Base-by-base conservation (phyloP, 1,140 invertebrate genomes). In the Brachionus plicatilis region DNA sequence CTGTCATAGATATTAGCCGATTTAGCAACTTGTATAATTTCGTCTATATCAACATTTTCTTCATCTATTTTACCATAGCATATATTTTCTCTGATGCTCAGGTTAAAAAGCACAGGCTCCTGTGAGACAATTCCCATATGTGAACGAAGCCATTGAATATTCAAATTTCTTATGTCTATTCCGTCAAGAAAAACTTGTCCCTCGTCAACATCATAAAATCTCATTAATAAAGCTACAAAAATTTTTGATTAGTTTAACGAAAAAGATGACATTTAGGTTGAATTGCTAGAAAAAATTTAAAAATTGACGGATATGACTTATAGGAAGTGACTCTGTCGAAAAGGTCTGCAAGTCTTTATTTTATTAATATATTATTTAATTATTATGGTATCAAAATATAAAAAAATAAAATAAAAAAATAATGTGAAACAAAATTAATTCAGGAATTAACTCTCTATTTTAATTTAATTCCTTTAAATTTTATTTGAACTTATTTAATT, bases 1-100 rank as follows among this genome's bases (percentile, higher is more conserved):
- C 97, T 96, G 43, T 92, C 91, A 86, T 96, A 94, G 41, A 96
- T 95, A 87, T 96, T 96, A 0, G 95, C 94, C 84, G 92, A 92
- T 87, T 93, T 94, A 0, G 95, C 94, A 4, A 94, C 95, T 83
- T 92, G 9, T 0, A 95, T 93, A n/a, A 97, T 92, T 88, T 95
- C 93, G 7, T 93, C 91, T 89, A 93, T 92, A 1, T 90, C 85
- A 7, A 93, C 43, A 6, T 84, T 8, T 84, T 90, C 87, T 12
- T 45, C 17, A 37, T 56, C 43, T 87, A 94, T 94, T 87, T 94
- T 93, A 11, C 84, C 84, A 37, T 79, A 85, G 29, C 17, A 29
- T 17, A 85, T 85, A 88, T 97, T 97, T 86, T 96, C 94, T 1
- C 91, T 91, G 85, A 97, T 95, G 20, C 93, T 94, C 45, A 92